Percentiles rank a stretch among this genome's conserved stretches.
Conservation (phyloP, 2,888 invertebrate genomes). For the Lithophane semibrunnea region DNA sequence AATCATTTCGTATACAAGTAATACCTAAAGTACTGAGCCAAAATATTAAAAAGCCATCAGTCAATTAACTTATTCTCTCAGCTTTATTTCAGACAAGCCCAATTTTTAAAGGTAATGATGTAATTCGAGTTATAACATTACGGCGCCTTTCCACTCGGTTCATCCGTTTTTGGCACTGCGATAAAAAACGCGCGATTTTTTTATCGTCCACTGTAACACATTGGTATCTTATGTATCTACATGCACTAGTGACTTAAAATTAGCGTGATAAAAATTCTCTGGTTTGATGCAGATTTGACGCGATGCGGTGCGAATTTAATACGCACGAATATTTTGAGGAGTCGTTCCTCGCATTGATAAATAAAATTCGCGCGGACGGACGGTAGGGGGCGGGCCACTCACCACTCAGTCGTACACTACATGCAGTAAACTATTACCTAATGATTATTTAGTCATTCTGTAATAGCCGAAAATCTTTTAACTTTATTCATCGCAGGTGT, state of each 20-base stretch:
- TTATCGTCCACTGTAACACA: not conserved
- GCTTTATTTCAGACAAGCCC: conserved; percentile 27
- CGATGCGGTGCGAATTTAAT: not conserved
- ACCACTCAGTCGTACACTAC: not conserved
- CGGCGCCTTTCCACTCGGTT: not conserved
- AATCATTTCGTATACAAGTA: conserved; percentile 30
- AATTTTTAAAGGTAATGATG: conserved; percentile 18
- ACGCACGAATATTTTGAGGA: not conserved
- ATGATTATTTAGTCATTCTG: not conserved
- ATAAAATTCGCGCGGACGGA: not conserved
- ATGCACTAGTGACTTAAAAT: not conserved
- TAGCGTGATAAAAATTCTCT: not conserved
- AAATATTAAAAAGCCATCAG: conserved; percentile 51
- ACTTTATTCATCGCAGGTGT: not conserved
- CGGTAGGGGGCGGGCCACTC: no score
- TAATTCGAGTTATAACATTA: conserved; percentile 5
- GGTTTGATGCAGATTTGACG: not conserved
- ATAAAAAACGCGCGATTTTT: not conserved
- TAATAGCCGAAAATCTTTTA: not conserved
- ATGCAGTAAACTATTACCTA: not conserved
- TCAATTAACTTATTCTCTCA: conserved; percentile 44
- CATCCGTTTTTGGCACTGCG: not conserved
- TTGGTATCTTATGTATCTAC: not conserved
- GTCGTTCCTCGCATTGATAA: not conserved
- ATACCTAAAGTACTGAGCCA: conserved; percentile 28